Conservation (phyloP, 2,888 invertebrate genomes). For the Hipparchia semele region DNA sequence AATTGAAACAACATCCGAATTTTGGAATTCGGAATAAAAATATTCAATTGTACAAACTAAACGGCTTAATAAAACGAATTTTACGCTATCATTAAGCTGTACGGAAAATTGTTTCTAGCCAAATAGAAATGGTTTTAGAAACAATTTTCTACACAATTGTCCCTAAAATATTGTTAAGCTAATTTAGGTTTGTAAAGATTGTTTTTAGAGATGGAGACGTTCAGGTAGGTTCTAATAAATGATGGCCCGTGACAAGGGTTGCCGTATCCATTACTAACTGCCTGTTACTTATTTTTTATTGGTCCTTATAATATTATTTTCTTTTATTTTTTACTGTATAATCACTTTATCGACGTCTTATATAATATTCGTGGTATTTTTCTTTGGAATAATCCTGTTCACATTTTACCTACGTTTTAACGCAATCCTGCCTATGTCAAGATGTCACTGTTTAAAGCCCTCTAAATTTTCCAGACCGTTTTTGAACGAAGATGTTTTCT, state of each 20-base stretch:
- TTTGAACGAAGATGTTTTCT: conserved; percentile 22
- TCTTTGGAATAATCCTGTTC: not conserved
- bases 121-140: conserved; percentile 10
- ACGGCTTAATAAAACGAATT: conserved; percentile 21
- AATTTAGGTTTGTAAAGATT: not conserved
- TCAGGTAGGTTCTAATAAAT: not conserved
- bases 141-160: not conserved
- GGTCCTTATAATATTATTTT: not conserved
- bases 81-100: conserved; percentile 20
- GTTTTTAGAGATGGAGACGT: not conserved
- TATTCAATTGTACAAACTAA: conserved; percentile 18
- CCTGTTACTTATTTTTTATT: conserved; percentile 5
- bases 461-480: conserved; percentile 11
- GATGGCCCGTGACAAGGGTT: not conserved
- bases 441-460: not conserved
- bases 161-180: conserved; percentile 1
- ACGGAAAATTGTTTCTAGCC: conserved; percentile 16
- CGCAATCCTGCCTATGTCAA: not conserved
- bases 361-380: not conserved
- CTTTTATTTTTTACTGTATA: not conserved
- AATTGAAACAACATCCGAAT: conserved; percentile 15
- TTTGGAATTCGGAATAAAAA: conserved; percentile 7
- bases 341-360: too few relatives aligned
- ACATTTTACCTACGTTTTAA: not conserved
- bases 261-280: conserved; percentile 4